phyloP scores from a whole-genome alignment of 2,888 invertebrate species.

The Cephus pulcher region DNA sequence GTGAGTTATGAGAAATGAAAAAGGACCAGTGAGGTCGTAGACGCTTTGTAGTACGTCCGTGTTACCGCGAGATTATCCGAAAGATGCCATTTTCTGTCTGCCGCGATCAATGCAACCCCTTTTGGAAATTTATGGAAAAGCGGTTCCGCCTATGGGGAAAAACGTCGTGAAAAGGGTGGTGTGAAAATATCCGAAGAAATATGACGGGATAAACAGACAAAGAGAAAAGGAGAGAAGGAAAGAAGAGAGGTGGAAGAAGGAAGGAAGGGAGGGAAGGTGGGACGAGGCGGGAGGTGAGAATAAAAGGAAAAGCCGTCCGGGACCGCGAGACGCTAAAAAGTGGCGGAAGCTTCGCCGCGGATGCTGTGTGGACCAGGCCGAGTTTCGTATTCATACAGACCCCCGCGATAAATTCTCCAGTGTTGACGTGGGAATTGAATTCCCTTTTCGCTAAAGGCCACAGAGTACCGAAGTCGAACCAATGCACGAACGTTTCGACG shows the following conservation, averaged over 20 bases:
- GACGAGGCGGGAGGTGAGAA: conserved; percentile 4
- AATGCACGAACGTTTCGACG: not conserved
- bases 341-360: conserved; percentile 14
- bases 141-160: not conserved
- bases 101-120: not conserved
- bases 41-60: not conserved
- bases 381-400: conserved; percentile 48
- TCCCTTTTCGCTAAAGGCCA: conserved; percentile 33
- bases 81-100: not conserved
- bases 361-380: conserved; percentile 19
- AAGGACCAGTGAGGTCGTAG: not conserved
- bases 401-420: conserved; percentile 55
- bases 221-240: not conserved
- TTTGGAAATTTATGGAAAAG: not conserved
- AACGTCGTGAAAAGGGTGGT: not conserved
- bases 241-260: not conserved
- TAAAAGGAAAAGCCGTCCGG: conserved; percentile 11
- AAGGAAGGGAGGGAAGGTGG: not conserved
- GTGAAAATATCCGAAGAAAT: not conserved
- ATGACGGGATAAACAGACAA: not conserved
- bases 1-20: not conserved
- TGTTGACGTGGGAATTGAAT: conserved; percentile 60
- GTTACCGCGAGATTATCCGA: conserved; percentile 3
- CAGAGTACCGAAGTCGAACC: conserved; percentile 8
- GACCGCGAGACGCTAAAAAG: not conserved